These are phyloP conservation scores for Triplophysa bombifrons DNA, from an alignment of 2,797 vertebrate genomes.

Conservation along the genomic window DNA sequence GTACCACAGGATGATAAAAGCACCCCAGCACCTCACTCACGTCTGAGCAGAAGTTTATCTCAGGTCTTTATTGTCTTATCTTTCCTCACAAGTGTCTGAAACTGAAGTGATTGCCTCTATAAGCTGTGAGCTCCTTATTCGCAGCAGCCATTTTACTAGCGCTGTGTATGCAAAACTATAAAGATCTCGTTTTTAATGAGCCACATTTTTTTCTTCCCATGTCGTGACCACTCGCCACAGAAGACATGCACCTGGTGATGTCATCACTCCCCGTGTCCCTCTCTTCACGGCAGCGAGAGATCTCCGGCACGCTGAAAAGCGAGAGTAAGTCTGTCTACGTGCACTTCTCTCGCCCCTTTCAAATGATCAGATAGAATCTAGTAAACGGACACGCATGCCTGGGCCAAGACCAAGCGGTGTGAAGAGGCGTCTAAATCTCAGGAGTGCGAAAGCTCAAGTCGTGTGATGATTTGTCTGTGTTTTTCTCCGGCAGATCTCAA, in stretches of 20 bases:
- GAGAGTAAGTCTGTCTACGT: constrained; percentile 76
- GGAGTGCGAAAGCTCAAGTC: background rate
- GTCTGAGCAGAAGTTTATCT: constrained; percentile 14
- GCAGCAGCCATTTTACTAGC: constrained; percentile 6
- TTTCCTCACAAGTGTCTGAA: constrained; percentile 24
- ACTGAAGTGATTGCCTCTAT: constrained; percentile 22
- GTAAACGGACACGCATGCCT: constrained; percentile 25
- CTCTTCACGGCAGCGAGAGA: constrained; percentile 84
- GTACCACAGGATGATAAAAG: constrained; percentile 5
- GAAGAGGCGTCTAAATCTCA: background rate
- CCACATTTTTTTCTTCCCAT: constrained; percentile 61
- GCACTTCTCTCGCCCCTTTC: constrained; percentile 14
- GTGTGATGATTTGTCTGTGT: background rate
- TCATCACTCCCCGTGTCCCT: constrained; percentile 84
- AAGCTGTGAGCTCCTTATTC: constrained; percentile 13
- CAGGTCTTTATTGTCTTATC: constrained; percentile 44
- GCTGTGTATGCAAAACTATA: constrained; percentile 7
- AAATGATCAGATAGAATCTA: background rate
- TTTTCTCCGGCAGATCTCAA: constrained; percentile 84
- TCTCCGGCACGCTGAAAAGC: constrained; percentile 83
- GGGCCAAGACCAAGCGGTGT: constrained; percentile 15
- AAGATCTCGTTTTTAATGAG: constrained; percentile 26
- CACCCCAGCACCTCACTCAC: constrained; percentile 10
- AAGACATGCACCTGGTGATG: constrained; percentile 85
- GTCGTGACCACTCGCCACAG: constrained; percentile 74